A percentile compares a stretch with the other conserved stretches of the same genome.
Evolutionary conservation across 2,888 invertebrate genomes (phyloP).

Genomic region (Erebia palarica): DNA sequence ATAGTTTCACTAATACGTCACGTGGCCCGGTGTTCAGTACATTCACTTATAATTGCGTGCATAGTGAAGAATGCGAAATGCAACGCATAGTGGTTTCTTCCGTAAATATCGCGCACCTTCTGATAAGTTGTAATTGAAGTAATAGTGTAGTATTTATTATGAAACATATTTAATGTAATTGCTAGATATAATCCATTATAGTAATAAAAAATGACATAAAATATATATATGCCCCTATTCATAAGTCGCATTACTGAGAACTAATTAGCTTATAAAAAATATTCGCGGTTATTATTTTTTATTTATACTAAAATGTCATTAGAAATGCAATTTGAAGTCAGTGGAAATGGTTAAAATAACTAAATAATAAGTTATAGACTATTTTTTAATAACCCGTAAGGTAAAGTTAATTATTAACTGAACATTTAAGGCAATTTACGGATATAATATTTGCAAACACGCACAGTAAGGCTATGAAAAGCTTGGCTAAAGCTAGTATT

Average conservation of each 20-base stretch:
- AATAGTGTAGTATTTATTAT: slow-evolving; percentile 10
- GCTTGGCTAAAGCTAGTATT: no score
- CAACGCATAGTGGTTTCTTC: slow-evolving; percentile 46
- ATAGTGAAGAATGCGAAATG: slow-evolving; percentile 45
- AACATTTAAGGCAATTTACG: no score
- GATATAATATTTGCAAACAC: no score
- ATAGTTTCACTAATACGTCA: slow-evolving; percentile 6
- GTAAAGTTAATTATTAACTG: no score
- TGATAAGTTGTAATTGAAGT: slow-evolving; percentile 9
- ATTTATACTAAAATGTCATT: no score
- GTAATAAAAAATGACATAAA: slow-evolving; percentile 1
- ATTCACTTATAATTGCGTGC: slow-evolving; percentile 50
- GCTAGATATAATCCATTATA: not conserved
- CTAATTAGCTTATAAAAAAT: not conserved
- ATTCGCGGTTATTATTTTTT: no score
- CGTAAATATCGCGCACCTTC: slow-evolving; percentile 47
- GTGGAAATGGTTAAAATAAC: no score
- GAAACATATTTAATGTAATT: slow-evolving; percentile 9
- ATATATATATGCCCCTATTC: not conserved
- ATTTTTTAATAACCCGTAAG: no score
- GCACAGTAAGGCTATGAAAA: no score
- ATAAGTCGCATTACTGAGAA: not conserved
- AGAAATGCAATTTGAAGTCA: no score
- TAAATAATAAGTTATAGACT: no score
- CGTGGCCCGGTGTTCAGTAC: slow-evolving; percentile 35